Base-by-base conservation (phyloP, 2,113 vertebrate species). In the Lepus americanus region DNA sequence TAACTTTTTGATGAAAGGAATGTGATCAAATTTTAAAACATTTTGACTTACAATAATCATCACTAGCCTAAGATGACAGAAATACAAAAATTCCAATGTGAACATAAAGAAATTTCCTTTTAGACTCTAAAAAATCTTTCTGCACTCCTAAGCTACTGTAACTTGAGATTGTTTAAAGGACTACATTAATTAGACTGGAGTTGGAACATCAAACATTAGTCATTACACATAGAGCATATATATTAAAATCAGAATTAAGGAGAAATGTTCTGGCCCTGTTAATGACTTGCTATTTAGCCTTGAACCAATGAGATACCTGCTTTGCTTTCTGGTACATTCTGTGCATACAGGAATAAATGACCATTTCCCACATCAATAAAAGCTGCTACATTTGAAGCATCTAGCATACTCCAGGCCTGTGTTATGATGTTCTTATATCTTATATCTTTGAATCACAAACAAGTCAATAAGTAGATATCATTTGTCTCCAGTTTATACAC, bases 391-490 rank as follows among this genome's bases (percentile, higher is more conserved):
- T 73, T 96, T 94, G 55, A 82, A 89, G 49, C 59, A 73, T 73
- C 55, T 89, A 55, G n/a, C 36, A 53, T 94, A 78, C 82, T 92
- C 44, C 11, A 63, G 67, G 4, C 14, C 17, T 72, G 10, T 82
- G 19, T 27, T 77, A 16, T 94, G 55, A 44, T 76, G 89, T 83
- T 92, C 29, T 94, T 92, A 66, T 63, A 36, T 36, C 36, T 36
- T 36, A 36, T 84, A 19, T 76, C 39, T 91, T 95, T 86, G 92
- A 94, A 69, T 23, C 33, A 55, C n/a, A 64, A 92, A 86, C 17
- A 77, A 63, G 64, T 76, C 53, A 84, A 88, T 22, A 14, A 84
- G 20, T n/a, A 74, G 20, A 69, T 69, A 66, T 53, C n/a, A 64
- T 44, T 66, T 44, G 44, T 51, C 53, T 87, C 29, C 44, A 27